A percentile compares a stretch with the other conserved stretches of the same genome.
phyloP scores from a whole-genome alignment of 1,140 invertebrate genomes.

The Ylistrum balloti region DNA sequence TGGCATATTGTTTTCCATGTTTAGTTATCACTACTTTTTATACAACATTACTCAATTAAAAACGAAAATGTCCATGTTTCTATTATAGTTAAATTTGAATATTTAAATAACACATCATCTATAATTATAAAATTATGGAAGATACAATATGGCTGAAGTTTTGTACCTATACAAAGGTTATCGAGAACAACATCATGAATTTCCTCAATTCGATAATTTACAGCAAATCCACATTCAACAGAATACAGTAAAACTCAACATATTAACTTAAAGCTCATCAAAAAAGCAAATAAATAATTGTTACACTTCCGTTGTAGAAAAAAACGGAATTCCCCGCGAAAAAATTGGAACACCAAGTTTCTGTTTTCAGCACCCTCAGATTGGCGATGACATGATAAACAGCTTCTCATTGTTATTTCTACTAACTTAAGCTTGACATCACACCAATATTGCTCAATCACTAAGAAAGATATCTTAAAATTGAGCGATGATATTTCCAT shows the following conservation, averaged over 20 bases:
- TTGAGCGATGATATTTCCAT: too few relatives aligned
- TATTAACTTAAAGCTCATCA: neutral
- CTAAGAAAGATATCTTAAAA: neutral
- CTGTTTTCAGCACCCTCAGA: neutral
- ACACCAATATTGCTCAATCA: neutral
- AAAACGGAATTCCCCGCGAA: conserved; percentile 30
- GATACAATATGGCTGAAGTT: too few relatives aligned
- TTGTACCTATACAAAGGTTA: too few relatives aligned
- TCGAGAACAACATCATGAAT: too few relatives aligned
- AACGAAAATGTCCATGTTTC: too few relatives aligned
- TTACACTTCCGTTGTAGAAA: neutral
- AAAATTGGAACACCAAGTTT: conserved; percentile 5
- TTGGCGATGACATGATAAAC: neutral
- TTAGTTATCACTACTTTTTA: too few relatives aligned
- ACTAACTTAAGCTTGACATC: neutral
- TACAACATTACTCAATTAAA: too few relatives aligned
- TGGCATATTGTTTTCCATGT: too few relatives aligned
- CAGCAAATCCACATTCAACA: neutral
- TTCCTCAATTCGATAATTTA: neutral
- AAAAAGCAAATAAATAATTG: neutral
- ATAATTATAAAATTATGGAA: too few relatives aligned
- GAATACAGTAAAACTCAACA: conserved; percentile 19
- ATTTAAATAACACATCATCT: too few relatives aligned
- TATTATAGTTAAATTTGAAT: too few relatives aligned
- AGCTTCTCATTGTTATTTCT: neutral